phyloP scores from a whole-genome alignment of 2,113 vertebrate genomes.

The Amphiprion ocellaris region DNA sequence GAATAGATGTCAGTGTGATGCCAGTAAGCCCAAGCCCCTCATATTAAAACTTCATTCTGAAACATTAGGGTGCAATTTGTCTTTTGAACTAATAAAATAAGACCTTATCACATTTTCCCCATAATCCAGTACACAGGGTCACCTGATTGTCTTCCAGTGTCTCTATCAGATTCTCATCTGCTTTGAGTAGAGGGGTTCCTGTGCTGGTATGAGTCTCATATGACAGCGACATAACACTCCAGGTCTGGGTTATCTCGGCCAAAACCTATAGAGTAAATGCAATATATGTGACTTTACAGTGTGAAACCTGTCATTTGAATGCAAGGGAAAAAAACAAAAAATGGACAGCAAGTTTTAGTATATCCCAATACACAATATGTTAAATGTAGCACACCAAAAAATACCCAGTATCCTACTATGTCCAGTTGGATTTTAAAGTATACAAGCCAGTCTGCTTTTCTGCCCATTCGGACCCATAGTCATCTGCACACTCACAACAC shows the following conservation, averaged over 20 bases:
- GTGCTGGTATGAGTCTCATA: conserved; percentile 78
- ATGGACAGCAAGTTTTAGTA: neutral
- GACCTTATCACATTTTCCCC: neutral
- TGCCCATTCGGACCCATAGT: too few relatives aligned
- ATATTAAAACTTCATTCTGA: neutral
- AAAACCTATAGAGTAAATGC: conserved; percentile 72
- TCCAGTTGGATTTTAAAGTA: too few relatives aligned
- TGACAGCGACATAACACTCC: conserved; percentile 81
- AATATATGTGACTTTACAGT: neutral
- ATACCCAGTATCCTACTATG: too few relatives aligned
- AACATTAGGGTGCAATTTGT: neutral
- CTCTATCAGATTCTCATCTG: conserved; percentile 87
- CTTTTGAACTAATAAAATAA: neutral
- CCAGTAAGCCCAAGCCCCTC: too few relatives aligned
- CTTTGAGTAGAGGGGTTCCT: conserved; percentile 81
- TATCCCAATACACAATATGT: too few relatives aligned
- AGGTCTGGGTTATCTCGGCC: conserved; percentile 81
- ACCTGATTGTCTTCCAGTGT: conserved; percentile 86
- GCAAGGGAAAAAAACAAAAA: neutral
- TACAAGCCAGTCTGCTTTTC: too few relatives aligned
- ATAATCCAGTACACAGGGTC: neutral
- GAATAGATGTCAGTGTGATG: too few relatives aligned
- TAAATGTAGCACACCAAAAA: too few relatives aligned
- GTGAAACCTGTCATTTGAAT: neutral
- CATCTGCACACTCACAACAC: too few relatives aligned